phyloP scores from a whole-genome alignment of 2,113 vertebrate species.

The Embiotoca jacksoni region DNA sequence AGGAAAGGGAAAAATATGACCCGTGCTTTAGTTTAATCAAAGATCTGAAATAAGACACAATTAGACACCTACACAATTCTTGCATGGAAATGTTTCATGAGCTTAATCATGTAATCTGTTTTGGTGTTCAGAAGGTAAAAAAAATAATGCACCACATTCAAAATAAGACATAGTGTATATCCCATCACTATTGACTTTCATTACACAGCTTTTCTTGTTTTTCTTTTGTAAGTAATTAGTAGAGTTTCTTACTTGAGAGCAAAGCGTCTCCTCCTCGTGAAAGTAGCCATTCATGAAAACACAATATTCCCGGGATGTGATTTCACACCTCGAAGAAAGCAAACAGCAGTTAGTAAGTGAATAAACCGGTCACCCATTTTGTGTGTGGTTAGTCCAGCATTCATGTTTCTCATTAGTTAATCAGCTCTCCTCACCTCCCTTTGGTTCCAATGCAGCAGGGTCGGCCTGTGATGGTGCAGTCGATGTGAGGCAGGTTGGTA shows the following conservation, averaged over 20 bases:
- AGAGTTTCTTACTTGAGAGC: conserved; percentile 91
- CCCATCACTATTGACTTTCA: neutral
- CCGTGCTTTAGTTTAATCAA: neutral
- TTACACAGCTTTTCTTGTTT: neutral
- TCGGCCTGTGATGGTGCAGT: conserved; percentile 95
- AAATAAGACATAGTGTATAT: neutral
- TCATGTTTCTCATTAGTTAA: neutral
- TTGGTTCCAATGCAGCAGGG: conserved; percentile 99
- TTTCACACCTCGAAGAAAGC: conserved; percentile 92
- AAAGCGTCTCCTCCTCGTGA: conserved; percentile 97
- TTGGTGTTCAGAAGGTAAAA: neutral
- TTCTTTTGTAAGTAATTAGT: neutral
- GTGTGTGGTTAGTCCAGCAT: neutral
- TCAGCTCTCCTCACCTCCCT: conserved; percentile 88
- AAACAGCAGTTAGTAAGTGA: neutral
- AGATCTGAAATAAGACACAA: neutral
- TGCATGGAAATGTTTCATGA: neutral
- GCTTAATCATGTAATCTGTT: neutral
- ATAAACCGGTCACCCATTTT: neutral
- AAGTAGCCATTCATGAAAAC: conserved; percentile 98
- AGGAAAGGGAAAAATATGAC: neutral
- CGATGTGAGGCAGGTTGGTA: conserved; percentile 97
- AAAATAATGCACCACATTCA: neutral
- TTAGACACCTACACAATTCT: neutral
- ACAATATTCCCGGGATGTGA: conserved; percentile 98